Percentiles rank a stretch among this genome's conserved stretches.
Conservation (phyloP, 2,113 vertebrate species). For the zebrafish (Danio rerio) region DNA sequence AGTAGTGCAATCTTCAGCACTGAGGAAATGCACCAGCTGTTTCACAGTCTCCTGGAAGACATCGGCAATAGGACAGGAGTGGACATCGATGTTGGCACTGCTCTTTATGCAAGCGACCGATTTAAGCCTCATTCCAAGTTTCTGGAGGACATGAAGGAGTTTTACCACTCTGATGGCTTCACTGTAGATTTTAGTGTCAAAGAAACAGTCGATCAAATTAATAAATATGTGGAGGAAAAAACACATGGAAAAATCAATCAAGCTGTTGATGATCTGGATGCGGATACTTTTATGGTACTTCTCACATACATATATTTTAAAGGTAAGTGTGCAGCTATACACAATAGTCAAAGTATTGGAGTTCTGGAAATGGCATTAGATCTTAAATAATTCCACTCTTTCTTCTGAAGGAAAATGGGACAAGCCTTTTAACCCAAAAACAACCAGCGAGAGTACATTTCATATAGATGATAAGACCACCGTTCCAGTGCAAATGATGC, state of each 20-base stretch:
- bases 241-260: slow-evolving; percentile 71
- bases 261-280: slow-evolving; percentile 61
- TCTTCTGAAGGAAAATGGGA: slow-evolving; percentile 72
- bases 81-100: slow-evolving; percentile 60
- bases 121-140: slow-evolving; percentile 60
- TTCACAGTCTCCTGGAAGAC: slow-evolving; percentile 47
- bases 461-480: slow-evolving; percentile 62
- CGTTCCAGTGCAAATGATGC: slow-evolving; percentile 80
- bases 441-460: slow-evolving; percentile 65
- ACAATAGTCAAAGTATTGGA: not conserved
- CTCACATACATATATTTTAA: slow-evolving; percentile 77
- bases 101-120: slow-evolving; percentile 65
- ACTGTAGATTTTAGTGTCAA: slow-evolving; percentile 61
- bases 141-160: slow-evolving; percentile 63
- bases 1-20: slow-evolving; percentile 48
- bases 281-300: slow-evolving; percentile 70
- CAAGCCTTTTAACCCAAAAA: slow-evolving; percentile 60
- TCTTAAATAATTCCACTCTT: not conserved
- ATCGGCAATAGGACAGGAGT: not conserved
- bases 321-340: slow-evolving; percentile 61
- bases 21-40: slow-evolving; percentile 54
- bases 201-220: slow-evolving; percentile 64
- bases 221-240: slow-evolving; percentile 65
- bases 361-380: not conserved
- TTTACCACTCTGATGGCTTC: slow-evolving; percentile 65